A percentile compares a stretch with the other conserved stretches of the same genome.
Evolutionary conservation across 37 sponge, comb jelly and placozoan genomes (phyloP).

Genomic region (Diacarnus erythraeanus): DNA sequence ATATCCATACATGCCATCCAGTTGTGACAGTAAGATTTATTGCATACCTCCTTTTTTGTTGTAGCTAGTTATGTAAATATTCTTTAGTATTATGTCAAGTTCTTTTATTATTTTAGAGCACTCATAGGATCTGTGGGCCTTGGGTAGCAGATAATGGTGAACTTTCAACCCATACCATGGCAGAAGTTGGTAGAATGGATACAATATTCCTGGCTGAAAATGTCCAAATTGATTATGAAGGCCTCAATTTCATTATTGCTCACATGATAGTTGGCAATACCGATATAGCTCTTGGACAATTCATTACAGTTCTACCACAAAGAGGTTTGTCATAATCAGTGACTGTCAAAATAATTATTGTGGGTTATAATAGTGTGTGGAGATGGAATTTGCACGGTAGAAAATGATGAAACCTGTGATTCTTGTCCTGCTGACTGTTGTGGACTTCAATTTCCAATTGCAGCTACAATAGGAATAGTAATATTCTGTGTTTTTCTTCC

Average conservation of each 20-base stretch:
- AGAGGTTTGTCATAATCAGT: constrained; percentile 8
- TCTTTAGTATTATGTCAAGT: background rate
- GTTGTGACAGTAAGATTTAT: constrained; percentile 4
- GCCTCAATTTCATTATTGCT: constrained; percentile 69
- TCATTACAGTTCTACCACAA: constrained; percentile 31
- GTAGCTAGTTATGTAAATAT: background rate
- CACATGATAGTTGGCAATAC: constrained; percentile 77
- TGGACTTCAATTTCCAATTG: constrained; percentile 10
- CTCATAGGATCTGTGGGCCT: constrained; percentile 73
- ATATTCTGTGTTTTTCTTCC: constrained; percentile 22
- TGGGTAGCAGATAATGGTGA: constrained; percentile 70
- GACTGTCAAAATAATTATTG: background rate
- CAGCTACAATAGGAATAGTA: constrained; percentile 35
- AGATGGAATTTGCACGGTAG: constrained; percentile 47
- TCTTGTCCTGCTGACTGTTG: constrained; percentile 74
- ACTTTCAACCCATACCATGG: constrained; percentile 76
- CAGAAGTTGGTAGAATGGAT: constrained; percentile 38
- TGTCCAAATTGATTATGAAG: constrained; percentile 16
- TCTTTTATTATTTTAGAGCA: background rate
- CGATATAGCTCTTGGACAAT: constrained; percentile 70
- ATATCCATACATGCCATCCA: constrained; percentile 75
- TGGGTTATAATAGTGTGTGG: constrained; percentile 55
- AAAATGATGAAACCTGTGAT: constrained; percentile 47
- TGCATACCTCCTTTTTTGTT: background rate
- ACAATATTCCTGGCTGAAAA: constrained; percentile 1